A percentile compares a stretch with the other conserved stretches of the same genome.
Evolutionary conservation across 2,888 invertebrate genomes (phyloP).

Genomic region (Erynnis tages): DNA sequence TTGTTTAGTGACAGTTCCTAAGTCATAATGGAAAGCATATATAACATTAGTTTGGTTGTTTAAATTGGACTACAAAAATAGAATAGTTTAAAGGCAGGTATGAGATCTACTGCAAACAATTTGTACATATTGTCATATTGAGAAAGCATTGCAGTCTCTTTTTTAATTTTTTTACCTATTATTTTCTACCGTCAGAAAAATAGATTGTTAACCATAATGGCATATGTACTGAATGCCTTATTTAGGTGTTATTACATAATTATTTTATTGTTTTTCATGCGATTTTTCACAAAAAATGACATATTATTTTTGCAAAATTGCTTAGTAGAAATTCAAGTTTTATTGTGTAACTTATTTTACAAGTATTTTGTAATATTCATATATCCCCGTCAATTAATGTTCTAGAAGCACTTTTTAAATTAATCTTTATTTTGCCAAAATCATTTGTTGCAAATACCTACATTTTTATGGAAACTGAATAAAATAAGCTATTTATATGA

Average conservation of each 20-base stretch:
- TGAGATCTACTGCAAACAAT: constrained; percentile 49
- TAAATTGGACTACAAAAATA: constrained; percentile 43
- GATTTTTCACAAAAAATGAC: constrained; percentile 4
- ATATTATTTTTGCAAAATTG: constrained; percentile 22
- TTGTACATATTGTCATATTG: constrained; percentile 47
- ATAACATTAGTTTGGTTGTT: constrained; percentile 53
- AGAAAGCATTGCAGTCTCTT: constrained; percentile 45
- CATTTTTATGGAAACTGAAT: constrained; percentile 41
- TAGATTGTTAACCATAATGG: constrained; percentile 65
- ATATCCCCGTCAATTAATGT: constrained; percentile 13
- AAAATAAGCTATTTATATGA: constrained; percentile 39
- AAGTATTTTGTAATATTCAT: constrained; percentile 19
- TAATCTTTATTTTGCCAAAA: constrained; percentile 54
- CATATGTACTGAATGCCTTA: constrained; percentile 50
- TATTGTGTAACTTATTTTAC: constrained; percentile 24
- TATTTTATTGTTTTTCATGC: constrained; percentile 18
- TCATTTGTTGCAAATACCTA: constrained; percentile 51
- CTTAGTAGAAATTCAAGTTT: constrained; percentile 16
- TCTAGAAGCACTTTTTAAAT: constrained; percentile 20
- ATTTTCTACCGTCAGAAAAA: constrained; percentile 60
- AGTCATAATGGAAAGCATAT: constrained; percentile 64
- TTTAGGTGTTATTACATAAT: constrained; percentile 37
- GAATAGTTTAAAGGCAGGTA: constrained; percentile 45
- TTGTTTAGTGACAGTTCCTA: constrained; percentile 67
- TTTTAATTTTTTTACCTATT: constrained; percentile 56